Evolutionary conservation across 2,113 vertebrate genomes (phyloP).

Genomic region (Campylorhamphus procurvoides): DNA sequence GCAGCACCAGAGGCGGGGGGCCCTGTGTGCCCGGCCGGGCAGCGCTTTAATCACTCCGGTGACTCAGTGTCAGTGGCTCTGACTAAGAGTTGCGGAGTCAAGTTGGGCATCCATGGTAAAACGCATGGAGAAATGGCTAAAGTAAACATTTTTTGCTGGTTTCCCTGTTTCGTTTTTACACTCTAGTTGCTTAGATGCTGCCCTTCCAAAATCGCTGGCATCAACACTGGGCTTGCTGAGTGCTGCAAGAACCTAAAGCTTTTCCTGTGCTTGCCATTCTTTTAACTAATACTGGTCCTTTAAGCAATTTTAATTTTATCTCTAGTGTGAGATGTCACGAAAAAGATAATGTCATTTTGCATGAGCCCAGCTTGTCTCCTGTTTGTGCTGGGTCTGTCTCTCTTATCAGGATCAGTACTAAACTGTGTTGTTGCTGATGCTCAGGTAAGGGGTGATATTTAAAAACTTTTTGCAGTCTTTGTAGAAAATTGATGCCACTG

Average conservation of each 20-base stretch:
- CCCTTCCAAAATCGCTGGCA: not conserved
- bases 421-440: not conserved
- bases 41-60: not conserved
- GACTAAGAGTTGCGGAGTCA: not conserved
- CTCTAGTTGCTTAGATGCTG: not conserved
- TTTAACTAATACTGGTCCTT: not conserved
- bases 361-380: not conserved
- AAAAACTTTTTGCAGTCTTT: not conserved
- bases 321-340: not conserved
- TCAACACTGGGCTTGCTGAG: not conserved
- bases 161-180: not conserved
- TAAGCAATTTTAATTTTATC: not conserved
- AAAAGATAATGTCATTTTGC: not conserved
- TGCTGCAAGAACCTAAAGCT: not conserved
- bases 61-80: slow-evolving; percentile 46
- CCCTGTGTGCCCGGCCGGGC: not conserved
- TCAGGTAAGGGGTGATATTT: not conserved
- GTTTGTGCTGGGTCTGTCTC: not conserved
- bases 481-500: not conserved
- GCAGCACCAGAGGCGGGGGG: too few relatives aligned
- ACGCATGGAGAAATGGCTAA: not conserved
- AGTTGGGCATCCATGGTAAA: not conserved
- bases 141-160: not conserved
- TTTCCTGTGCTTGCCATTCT: not conserved
- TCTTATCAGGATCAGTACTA: not conserved